Evolutionary conservation across 64 coral and sea anemone genomes (phyloP).

Genomic region (Stichodactyla mertensii): DNA sequence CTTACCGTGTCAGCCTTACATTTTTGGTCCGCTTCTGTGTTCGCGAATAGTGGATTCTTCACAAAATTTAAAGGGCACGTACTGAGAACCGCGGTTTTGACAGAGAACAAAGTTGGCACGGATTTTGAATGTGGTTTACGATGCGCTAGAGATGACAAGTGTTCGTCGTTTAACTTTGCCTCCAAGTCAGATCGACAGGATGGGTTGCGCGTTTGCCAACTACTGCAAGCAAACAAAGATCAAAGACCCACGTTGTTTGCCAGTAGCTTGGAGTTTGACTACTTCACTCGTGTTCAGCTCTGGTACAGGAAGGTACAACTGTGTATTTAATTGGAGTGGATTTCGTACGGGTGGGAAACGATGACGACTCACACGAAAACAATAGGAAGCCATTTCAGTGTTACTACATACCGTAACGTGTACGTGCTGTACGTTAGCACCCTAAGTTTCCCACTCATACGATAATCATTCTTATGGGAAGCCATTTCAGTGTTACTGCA

Average conservation of each 20-base stretch:
- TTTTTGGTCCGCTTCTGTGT: not conserved
- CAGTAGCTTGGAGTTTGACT: not conserved
- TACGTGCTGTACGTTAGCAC: no score
- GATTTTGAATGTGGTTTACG: slow-evolving; percentile 6
- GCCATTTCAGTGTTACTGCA: no score
- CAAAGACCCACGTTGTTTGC: not conserved
- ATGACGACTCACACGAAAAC: no score
- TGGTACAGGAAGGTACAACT: no score
- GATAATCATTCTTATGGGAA: no score
- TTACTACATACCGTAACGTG: no score
- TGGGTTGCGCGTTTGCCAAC: not conserved
- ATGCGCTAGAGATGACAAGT: not conserved
- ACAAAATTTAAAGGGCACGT: not conserved
- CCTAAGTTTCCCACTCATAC: no score
- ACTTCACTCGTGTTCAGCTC: not conserved
- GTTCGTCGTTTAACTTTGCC: slow-evolving; percentile 1
- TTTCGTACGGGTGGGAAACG: no score
- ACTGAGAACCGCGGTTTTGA: not conserved
- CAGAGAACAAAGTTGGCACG: not conserved
- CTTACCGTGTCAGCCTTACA: not conserved
- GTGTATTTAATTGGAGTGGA: no score
- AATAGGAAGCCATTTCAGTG: no score
- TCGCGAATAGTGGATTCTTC: not conserved
- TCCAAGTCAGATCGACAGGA: not conserved
- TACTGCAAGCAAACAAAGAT: not conserved